phyloP scores from a whole-genome alignment of 1,140 invertebrate genomes.

The Pissodes strobi region DNA sequence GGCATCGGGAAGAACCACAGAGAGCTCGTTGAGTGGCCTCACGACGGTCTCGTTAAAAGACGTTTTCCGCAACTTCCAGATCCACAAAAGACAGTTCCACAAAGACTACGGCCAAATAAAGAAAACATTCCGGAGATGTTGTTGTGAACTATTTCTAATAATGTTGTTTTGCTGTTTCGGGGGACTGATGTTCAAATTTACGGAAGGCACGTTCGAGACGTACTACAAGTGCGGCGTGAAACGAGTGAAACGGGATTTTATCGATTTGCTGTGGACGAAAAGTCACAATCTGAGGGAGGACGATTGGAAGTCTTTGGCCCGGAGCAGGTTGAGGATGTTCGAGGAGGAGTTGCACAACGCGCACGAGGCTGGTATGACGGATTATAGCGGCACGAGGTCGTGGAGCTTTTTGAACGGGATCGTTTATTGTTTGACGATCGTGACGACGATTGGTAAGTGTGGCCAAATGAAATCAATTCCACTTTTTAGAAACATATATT shows the following conservation, averaged over 20 bases:
- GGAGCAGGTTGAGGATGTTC: conserved; percentile 79
- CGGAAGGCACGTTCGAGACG: conserved; percentile 80
- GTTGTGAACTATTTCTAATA: conserved; percentile 67
- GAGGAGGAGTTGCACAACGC: conserved; percentile 84
- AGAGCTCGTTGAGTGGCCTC: background rate
- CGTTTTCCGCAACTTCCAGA: conserved; percentile 55
- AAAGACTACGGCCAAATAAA: conserved; percentile 61
- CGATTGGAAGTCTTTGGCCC: conserved; percentile 84
- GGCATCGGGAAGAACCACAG: background rate
- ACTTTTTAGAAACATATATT: too few relatives aligned
- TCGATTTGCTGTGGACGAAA: conserved; percentile 77
- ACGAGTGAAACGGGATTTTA: conserved; percentile 81
- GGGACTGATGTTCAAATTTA: conserved; percentile 75
- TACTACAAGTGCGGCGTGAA: conserved; percentile 88
- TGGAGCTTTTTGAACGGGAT: conserved; percentile 94
- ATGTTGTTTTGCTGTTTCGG: conserved; percentile 78
- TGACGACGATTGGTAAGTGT: conserved; percentile 91
- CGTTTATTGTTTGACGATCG: conserved; percentile 87
- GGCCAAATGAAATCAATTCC: too few relatives aligned
- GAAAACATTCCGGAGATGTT: conserved; percentile 67
- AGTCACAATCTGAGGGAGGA: conserved; percentile 82
- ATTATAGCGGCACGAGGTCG: conserved; percentile 79
- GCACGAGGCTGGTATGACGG: conserved; percentile 77
- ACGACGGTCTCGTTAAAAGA: background rate
- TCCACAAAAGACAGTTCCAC: conserved; percentile 64